A percentile compares a stretch with the other conserved stretches of the same genome.
These are phyloP conservation scores for Scaptomyza reducta DNA, from an alignment of 2,888 invertebrate species.

Conservation along the genomic window DNA sequence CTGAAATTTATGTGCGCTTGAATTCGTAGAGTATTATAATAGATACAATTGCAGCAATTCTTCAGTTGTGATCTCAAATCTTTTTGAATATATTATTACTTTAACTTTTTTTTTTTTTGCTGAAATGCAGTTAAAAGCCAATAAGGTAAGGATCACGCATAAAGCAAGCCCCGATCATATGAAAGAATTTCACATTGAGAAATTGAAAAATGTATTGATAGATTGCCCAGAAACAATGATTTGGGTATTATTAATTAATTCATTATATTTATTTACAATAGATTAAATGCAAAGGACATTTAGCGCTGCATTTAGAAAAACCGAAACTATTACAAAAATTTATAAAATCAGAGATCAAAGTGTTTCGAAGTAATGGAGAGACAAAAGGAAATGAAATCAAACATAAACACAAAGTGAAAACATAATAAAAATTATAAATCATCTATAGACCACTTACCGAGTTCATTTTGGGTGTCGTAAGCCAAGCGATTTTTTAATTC, in stretches of 20 bases:
- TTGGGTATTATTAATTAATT: constrained; percentile 19
- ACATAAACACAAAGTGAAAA: constrained; percentile 46
- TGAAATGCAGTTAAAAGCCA: constrained; percentile 23
- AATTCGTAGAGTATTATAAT: constrained; percentile 31
- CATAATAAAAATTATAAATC: constrained; percentile 23
- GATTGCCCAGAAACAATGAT: constrained; percentile 34
- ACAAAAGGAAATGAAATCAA: constrained; percentile 32
- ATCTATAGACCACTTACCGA: constrained; percentile 62
- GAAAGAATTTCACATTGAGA: constrained; percentile 52
- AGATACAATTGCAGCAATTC: constrained; percentile 32
- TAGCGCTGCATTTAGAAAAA: constrained; percentile 44
- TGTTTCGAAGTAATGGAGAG: constrained; percentile 23
- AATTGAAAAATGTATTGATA: constrained; percentile 38
- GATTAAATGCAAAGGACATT: constrained; percentile 51
- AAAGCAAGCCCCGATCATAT: constrained; percentile 45
- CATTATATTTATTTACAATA: constrained; percentile 71
- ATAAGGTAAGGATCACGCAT: constrained; percentile 55
- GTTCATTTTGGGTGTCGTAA: constrained; percentile 38
- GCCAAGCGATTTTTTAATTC: constrained; percentile 27
- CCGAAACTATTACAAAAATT: constrained; percentile 19
- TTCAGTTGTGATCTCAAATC: constrained; percentile 50
- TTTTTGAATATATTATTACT: background rate
- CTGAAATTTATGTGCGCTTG: constrained; percentile 52
- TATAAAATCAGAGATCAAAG: constrained; percentile 44
- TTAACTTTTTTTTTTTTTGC: constrained; percentile 15